These are phyloP conservation scores for Canis aureus DNA, from an alignment of 2,113 vertebrate species.

Conservation along the genomic window DNA sequence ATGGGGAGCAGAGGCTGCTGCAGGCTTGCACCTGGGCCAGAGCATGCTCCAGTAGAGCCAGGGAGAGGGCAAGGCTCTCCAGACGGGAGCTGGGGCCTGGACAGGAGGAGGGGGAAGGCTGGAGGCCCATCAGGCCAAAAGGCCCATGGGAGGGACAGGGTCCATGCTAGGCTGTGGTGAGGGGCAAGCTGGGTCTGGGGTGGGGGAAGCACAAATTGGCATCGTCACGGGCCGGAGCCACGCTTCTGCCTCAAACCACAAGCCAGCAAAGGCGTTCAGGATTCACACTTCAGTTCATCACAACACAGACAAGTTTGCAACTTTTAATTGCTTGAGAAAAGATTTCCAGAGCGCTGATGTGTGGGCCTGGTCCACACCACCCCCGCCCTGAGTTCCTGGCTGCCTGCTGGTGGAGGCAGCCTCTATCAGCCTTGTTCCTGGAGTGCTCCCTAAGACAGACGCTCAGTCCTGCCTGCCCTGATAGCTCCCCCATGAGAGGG, in stretches of 20 bases:
- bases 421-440: background rate
- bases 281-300: conserved; percentile 65
- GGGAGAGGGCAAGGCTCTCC: background rate
- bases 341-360: background rate
- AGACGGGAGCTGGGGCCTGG: background rate
- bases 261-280: conserved; percentile 40
- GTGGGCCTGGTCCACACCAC: background rate
- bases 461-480: too few species aligned
- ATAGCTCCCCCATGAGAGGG: rapidly evolving
- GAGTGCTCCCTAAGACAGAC: rapidly evolving
- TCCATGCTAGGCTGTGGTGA: rapidly evolving
- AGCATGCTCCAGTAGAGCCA: background rate
- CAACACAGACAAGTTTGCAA: background rate
- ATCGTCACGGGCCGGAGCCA: rapidly evolving
- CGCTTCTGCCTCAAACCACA: background rate
- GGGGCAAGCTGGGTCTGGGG: background rate
- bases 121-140: background rate
- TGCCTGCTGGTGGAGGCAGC: background rate
- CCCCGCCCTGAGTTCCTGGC: background rate
- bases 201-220: background rate
- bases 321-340: background rate
- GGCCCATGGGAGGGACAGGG: rapidly evolving
- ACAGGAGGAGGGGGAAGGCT: rapidly evolving
- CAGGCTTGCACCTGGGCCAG: background rate
- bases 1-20: rapidly evolving